Conservation (phyloP, 2,113 vertebrate genomes). For the Danio rerio region GRCz12tu NC_133183.1:28151501-28152000, state of each 20-base stretch:
- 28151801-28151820: conserved; percentile 3
- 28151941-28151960: not conserved
- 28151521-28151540: no score
- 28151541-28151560: no score
- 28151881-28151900: not conserved
- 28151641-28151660: no score
- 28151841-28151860: not conserved
- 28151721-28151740: not conserved
- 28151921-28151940: conserved; percentile 1
- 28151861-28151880: not conserved
- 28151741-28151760: not conserved
- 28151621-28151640: no score
- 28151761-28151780: conserved; percentile 33
- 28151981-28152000: not conserved
- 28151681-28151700: no score
- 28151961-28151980: not conserved
- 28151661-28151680: no score
- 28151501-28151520: no score
- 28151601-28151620: no score
- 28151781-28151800: not conserved
- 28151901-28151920: not conserved
- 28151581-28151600: no score
- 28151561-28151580: no score
- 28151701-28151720: not conserved
- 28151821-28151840: not conserved